Base-by-base conservation (phyloP, 2,888 invertebrate genomes). In the Apotomis betuletana region DNA sequence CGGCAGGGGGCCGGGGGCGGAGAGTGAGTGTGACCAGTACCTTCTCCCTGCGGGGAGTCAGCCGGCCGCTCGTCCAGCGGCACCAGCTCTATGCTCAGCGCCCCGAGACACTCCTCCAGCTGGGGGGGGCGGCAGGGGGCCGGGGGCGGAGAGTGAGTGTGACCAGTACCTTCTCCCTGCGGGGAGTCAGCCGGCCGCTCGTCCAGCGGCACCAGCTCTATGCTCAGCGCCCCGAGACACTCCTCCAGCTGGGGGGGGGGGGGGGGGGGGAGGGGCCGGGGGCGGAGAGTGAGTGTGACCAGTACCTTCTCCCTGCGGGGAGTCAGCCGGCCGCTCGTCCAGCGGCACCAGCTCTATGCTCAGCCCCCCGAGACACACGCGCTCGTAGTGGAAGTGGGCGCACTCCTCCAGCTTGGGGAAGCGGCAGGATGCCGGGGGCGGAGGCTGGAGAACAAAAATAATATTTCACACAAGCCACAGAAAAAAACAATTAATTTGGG, bases 171-270 rank as follows among this genome's bases (percentile, higher is more conserved):
- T 75, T 88, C 87, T 0, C 85, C 85, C 0, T 77, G 75, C 0
- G 65, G 68, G 36, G 79, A 75, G 46, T 86, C 87, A 3, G 77
- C 79, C 36, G 80, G 78, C 51, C 80, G 77, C 3, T 83, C 85
- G 51, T 86, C 87, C 79, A 90, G 81, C 69, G 92, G 86, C 75
- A 86, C 83, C 0, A 85, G 81, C 80, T 90, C 88, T 51, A 96
- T 94, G 38, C 91, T 89, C 60, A 96, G 92, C 0, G 96, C 96
- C n/a, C 97, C 97, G 77, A 99, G 94, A 78, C 98, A 99, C 87
- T 99, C 99, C 89, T 98, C 98, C 75, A 99, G 94, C 74, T 92
- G 92, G 0, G 92, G 93, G 77, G 92, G 92, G 0, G 92, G 93
- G 77, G 92, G 92, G 0, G 92, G 93, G 77, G 92, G 92, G 0